Base-by-base conservation (phyloP, 2,888 invertebrate species). In the Drosophila monieri region DNA sequence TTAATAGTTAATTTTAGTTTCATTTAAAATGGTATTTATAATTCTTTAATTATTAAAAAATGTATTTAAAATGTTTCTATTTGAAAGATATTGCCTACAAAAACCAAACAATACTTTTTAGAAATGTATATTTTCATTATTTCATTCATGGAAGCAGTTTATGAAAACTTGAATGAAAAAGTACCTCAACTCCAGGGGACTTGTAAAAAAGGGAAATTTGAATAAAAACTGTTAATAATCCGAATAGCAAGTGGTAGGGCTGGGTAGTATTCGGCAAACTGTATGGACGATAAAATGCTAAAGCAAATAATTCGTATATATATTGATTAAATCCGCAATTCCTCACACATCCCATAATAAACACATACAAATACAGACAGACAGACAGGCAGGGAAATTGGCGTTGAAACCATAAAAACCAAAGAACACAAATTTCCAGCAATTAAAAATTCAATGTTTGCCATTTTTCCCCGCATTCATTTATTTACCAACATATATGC, bases 361-460 rank as follows among this genome's bases (percentile, higher is more conserved):
- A 54, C 15, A 27, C n/a, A 27, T 27, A 49, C 25, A 3, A 18
- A 44, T 23, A 14, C 15, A 46, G 14, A 15, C 32, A 39, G 10
- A 51, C 21, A 37, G 27, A 30, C 49, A 58, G 27, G 51, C 15
- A 43, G 5, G 32, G 49, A 54, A 32, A 57, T 64, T 53, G 21
- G 32, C 53, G 27, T 57, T 18, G 66, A 74, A 74, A 58, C 60
- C 59, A 65, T 76, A 54, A 74, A 85, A 78, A 74, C 65, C 59
- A 65, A 67, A 67, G 25, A 84, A 72, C 87, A 78, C 77, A 84
- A 72, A 74, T 85, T 78, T 73, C 52, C 64, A 84, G 72, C 85
- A 86, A 81, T 84, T 81, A 86, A 80, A 84, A 78, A 80, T 81
- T 81, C 74, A 81, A 78, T 81, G 81, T 78, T 86, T 74, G 65